A percentile compares a stretch with the other conserved stretches of the same genome.
These are phyloP conservation scores for Sebastes alutus DNA, from an alignment of 2,797 vertebrate species.

Conservation along the genomic window DNA sequence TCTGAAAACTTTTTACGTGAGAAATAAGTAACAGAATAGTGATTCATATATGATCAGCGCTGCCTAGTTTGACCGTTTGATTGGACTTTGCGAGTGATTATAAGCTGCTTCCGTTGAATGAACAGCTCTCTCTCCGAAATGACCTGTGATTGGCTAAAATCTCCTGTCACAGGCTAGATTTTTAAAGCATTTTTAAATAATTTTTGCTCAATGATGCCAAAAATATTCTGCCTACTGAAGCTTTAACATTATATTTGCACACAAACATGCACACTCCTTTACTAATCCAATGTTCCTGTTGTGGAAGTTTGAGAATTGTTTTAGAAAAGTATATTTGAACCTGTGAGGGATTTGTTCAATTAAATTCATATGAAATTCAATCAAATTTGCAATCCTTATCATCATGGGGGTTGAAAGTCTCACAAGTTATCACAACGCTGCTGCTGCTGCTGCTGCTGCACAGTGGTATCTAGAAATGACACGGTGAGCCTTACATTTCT, in stretches of 20 bases:
- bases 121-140: no score
- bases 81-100: no score
- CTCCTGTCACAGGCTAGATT: no score
- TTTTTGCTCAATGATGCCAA: no score
- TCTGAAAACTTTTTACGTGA: no score
- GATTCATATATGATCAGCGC: no score
- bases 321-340: not conserved
- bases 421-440: not conserved
- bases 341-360: constrained; percentile 13
- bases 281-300: not conserved
- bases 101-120: no score
- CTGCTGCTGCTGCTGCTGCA: not conserved
- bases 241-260: not conserved
- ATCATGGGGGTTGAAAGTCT: not conserved
- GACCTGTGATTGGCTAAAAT: no score
- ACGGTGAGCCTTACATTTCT: not conserved
- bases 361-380: constrained; percentile 2
- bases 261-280: not conserved
- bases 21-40: no score
- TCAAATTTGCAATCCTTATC: not conserved
- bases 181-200: no score
- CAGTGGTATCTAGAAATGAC: not conserved
- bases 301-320: not conserved
- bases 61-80: no score
- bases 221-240: no score